Evolutionary conservation across 30 jellyfish, hydroid and myxozoan species (phyloP).

Genomic region (Hydra vulgaris): DNA sequence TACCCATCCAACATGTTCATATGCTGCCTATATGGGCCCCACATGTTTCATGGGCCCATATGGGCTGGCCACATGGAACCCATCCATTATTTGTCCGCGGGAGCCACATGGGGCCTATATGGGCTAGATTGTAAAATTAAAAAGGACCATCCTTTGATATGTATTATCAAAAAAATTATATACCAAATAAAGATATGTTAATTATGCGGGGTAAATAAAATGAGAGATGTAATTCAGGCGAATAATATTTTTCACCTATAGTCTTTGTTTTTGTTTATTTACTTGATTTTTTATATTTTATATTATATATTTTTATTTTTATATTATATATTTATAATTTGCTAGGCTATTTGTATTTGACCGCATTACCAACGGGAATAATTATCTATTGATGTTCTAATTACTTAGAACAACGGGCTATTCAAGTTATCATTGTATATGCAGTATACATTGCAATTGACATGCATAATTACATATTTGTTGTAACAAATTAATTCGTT

Average conservation of each 20-base stretch:
- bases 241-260: too few relatives aligned
- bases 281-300: background rate
- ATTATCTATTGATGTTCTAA: background rate
- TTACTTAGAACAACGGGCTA: too few relatives aligned
- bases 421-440: too few relatives aligned
- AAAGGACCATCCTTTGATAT: background rate
- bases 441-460: background rate
- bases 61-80: background rate
- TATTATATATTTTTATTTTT: too few relatives aligned
- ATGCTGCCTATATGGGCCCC: background rate
- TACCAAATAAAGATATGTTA: too few relatives aligned
- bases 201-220: too few relatives aligned
- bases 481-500: too few relatives aligned
- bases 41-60: background rate
- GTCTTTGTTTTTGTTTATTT: background rate
- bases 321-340: too few relatives aligned
- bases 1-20: background rate
- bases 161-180: background rate
- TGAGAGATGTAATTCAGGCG: too few relatives aligned
- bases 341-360: background rate
- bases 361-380: background rate
- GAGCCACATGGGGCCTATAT: background rate
- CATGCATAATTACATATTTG: too few relatives aligned
- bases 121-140: background rate
- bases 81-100: background rate